Evolutionary conservation across 2,888 invertebrate species (phyloP).

Genomic region (Pristionchus japonicus): DNA sequence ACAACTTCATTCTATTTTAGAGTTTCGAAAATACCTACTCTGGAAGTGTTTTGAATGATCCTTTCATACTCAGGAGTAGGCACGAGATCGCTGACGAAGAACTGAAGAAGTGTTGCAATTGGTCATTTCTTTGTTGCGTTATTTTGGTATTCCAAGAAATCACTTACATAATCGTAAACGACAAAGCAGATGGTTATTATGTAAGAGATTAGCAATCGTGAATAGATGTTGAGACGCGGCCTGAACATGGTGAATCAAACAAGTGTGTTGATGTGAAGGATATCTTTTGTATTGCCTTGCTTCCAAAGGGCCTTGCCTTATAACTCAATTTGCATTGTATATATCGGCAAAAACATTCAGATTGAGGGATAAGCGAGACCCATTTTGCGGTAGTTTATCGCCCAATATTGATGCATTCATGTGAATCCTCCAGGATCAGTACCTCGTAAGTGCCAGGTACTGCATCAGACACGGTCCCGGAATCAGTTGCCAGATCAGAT

Average conservation of each 20-base stretch:
- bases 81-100: slow-evolving; percentile 2
- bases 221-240: neutral
- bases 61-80: neutral
- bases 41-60: neutral
- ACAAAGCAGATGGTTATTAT: slow-evolving; percentile 23
- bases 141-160: neutral
- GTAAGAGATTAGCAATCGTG: neutral
- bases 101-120: neutral
- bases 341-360: no score
- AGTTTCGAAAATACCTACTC: neutral
- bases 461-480: slow-evolving; percentile 15
- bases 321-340: no score
- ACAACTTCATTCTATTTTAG: neutral
- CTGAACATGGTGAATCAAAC: no score
- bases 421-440: no score
- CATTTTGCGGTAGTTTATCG: neutral
- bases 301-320: no score
- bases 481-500: slow-evolving; percentile 19
- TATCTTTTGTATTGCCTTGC: no score
- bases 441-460: neutral
- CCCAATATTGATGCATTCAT: neutral
- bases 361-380: no score
- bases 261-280: no score
- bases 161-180: slow-evolving; percentile 18
- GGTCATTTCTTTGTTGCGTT: neutral